Evolutionary conservation across 2,797 vertebrate genomes (phyloP), one percentile per base, ranked within the genome.

Genomic region (Loris lydekkerianus): DNA sequence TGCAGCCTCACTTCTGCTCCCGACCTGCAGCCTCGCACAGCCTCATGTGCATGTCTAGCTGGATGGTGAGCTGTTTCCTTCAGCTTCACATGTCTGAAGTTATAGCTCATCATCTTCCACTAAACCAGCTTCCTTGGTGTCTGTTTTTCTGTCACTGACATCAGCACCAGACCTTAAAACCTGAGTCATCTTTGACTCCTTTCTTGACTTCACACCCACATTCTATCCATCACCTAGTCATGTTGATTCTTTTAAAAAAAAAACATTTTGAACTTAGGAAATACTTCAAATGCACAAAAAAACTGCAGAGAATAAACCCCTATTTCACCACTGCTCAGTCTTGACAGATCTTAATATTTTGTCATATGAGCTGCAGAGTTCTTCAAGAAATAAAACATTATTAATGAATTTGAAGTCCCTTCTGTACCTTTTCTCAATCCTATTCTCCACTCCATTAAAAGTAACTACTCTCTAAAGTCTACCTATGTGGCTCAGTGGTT

Each of bases 161-260:
- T 94, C 70, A 93, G 90, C 78, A 89, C 60, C 70, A 93, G 53
- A 72, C 82, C 89, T 17, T 17, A 85, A 92, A 96, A 75, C 56
- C 81, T 95, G 96, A 97, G 75, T 97, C 97, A 96, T 94, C 61
- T 89, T 67, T 89, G 83, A 95, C 89, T 94, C 81, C 80, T 80
- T 89, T 94, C 89, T 94, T 93, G 61, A 92, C 78, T 96, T 91
- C 80, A 92, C 82, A 67, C 89, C 93, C 76, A 93, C 46, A 53
- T 34, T 67, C 86, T 56, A 63, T 83, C 93, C 91, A 70, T 95
- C 96, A 94, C 46, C 75, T 76, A 21, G 34, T 31, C 27, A 84
- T 93, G 49, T 40, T 43, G 89, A 82, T 72, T 86, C 86, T 89
- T 96, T 82, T 65, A 58, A 18, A 17, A 58, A 17, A 58, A 67